Conservation (phyloP, 2,797 vertebrate genomes). For the Sebastes elongatus region DNA sequence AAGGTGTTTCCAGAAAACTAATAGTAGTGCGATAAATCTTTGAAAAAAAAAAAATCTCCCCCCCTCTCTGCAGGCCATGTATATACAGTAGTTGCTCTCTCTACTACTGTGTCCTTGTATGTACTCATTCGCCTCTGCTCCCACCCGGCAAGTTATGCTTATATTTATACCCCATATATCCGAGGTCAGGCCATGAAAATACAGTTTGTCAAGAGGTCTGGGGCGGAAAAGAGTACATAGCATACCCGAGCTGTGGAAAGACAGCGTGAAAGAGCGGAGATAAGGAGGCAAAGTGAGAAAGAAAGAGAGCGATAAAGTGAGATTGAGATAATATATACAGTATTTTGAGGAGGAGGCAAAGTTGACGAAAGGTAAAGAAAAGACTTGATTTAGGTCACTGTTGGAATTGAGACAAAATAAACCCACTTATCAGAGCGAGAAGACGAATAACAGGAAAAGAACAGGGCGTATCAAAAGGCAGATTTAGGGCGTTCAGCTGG, state of each 20-base stretch:
- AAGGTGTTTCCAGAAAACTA: neutral
- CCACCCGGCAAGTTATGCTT: conserved; percentile 19
- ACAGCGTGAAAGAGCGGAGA: neutral
- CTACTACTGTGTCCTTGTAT: conserved; percentile 18
- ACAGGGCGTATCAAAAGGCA: conserved; percentile 6
- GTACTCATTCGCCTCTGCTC: neutral
- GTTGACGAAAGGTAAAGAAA: conserved; percentile 42
- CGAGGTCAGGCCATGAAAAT: conserved; percentile 39
- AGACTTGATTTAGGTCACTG: conserved; percentile 22
- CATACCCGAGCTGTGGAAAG: neutral
- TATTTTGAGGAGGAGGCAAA: neutral
- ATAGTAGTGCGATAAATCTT: neutral
- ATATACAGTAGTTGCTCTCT: neutral
- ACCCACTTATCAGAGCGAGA: conserved; percentile 35
- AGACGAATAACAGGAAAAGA: conserved; percentile 52
- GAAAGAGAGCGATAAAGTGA: conserved; percentile 16
- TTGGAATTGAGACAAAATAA: conserved; percentile 60
- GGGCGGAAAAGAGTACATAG: neutral
- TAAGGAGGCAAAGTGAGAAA: neutral
- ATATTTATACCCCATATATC: conserved; percentile 28
- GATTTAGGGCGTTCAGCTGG: conserved; percentile 8
- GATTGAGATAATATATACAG: conserved; percentile 10
- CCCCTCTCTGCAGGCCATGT: neutral
- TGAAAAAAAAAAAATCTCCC: neutral
- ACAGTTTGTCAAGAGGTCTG: conserved; percentile 16